phyloP scores from a whole-genome alignment of 1,140 invertebrate genomes.

The Diabrotica undecimpunctata region DNA sequence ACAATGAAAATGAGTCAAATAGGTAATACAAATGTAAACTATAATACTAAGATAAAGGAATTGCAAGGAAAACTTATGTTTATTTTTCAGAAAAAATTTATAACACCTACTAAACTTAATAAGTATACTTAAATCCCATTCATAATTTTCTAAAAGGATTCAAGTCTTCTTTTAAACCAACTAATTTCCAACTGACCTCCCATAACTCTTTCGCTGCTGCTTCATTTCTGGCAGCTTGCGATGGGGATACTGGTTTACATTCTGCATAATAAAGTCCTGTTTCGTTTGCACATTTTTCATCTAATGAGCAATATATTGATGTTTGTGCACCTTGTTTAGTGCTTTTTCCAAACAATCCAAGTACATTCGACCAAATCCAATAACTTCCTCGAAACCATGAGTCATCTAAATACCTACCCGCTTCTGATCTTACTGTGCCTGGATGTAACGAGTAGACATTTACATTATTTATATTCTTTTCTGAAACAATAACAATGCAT shows the following conservation, averaged over 20 bases:
- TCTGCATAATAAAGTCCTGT: conserved; percentile 61
- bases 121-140: no score
- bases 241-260: conserved; percentile 49
- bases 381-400: conserved; percentile 48
- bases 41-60: no score
- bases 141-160: conserved; percentile 29
- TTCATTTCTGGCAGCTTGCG: conserved; percentile 49
- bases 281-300: conserved; percentile 60
- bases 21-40: no score
- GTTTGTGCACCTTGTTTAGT: conserved; percentile 72
- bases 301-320: conserved; percentile 69
- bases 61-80: no score
- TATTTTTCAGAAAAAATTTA: no score
- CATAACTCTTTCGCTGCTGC: conserved; percentile 65
- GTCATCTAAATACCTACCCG: conserved; percentile 64
- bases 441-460: conserved; percentile 69
- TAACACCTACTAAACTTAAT: no score
- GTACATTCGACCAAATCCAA: conserved; percentile 32
- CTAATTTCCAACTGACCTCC: conserved; percentile 61
- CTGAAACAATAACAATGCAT: conserved; percentile 36
- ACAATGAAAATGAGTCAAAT: no score
- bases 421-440: conserved; percentile 68
- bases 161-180: conserved; percentile 48
- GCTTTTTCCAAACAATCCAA: conserved; percentile 53
- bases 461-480: conserved; percentile 51